Conservation (phyloP, 2,797 vertebrate genomes). For the Toxotes lorentzi region DNA sequence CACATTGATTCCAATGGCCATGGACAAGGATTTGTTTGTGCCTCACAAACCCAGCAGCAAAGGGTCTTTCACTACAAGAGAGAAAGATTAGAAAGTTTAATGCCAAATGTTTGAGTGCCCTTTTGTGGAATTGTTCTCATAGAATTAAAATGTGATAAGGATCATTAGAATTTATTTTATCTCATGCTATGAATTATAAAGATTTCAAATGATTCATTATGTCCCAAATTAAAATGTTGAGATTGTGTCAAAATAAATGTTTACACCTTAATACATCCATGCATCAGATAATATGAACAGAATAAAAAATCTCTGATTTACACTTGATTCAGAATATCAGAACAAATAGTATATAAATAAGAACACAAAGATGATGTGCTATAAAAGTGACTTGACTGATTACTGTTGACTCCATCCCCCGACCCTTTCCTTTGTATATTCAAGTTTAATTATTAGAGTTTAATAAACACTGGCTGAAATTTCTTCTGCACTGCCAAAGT, state of each 20-base stretch:
- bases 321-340: not conserved
- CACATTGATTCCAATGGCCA: slow-evolving; percentile 25
- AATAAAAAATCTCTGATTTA: no score
- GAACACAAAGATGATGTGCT: not conserved
- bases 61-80: not conserved
- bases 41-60: slow-evolving; percentile 7
- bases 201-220: not conserved
- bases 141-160: not conserved
- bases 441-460: not conserved
- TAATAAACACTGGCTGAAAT: not conserved
- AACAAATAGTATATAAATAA: not conserved
- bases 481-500: not conserved
- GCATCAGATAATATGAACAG: not conserved
- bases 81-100: not conserved
- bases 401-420: no score
- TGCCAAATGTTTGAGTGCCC: not conserved
- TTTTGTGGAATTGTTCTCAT: not conserved
- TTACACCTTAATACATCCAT: not conserved
- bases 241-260: not conserved
- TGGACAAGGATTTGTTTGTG: slow-evolving; percentile 23
- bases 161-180: not conserved
- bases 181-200: not conserved
- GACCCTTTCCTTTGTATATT: not conserved
- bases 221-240: slow-evolving; percentile 3
- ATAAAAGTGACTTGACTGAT: no score